phyloP scores from a whole-genome alignment of 2,888 invertebrate species.

The Nomada flava region DNA sequence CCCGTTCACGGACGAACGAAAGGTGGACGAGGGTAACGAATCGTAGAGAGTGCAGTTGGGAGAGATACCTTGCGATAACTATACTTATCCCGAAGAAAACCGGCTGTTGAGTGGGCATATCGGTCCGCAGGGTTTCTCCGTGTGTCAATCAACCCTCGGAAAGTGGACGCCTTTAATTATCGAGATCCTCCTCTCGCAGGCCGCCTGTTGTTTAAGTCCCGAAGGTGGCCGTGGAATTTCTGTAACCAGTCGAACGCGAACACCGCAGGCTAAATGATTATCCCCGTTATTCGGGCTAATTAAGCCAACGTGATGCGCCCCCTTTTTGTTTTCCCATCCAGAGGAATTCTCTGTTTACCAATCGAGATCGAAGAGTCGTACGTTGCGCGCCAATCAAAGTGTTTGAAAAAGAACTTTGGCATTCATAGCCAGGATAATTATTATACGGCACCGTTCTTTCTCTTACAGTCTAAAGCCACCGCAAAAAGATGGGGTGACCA shows the following conservation, averaged over 20 bases:
- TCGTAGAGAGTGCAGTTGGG: slow-evolving; percentile 14
- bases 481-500: slow-evolving; percentile 97
- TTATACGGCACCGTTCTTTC: background rate
- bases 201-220: slow-evolving; percentile 61
- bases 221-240: slow-evolving; percentile 55
- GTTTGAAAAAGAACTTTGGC: no score
- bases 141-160: slow-evolving; percentile 70
- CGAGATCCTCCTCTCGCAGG: slow-evolving; percentile 55
- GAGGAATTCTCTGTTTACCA: background rate
- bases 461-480: slow-evolving; percentile 95
- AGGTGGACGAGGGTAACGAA: background rate
- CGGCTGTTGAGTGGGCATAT: slow-evolving; percentile 44
- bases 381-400: no score
- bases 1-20: background rate
- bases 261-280: slow-evolving; percentile 19
- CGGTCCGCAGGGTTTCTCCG: slow-evolving; percentile 55
- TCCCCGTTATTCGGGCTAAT: slow-evolving; percentile 24
- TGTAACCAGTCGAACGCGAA: slow-evolving; percentile 41
- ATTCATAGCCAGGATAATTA: no score
- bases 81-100: slow-evolving; percentile 43
- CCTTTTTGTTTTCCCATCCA: background rate
- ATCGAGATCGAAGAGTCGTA: no score
- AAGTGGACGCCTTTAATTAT: slow-evolving; percentile 69
- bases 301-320: slow-evolving; percentile 3
- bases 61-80: slow-evolving; percentile 58